Evolutionary conservation across 23 tunicate species (phyloP), one percentile per base, ranked within the genome.

Genomic region (Halocynthia aurantium): DNA sequence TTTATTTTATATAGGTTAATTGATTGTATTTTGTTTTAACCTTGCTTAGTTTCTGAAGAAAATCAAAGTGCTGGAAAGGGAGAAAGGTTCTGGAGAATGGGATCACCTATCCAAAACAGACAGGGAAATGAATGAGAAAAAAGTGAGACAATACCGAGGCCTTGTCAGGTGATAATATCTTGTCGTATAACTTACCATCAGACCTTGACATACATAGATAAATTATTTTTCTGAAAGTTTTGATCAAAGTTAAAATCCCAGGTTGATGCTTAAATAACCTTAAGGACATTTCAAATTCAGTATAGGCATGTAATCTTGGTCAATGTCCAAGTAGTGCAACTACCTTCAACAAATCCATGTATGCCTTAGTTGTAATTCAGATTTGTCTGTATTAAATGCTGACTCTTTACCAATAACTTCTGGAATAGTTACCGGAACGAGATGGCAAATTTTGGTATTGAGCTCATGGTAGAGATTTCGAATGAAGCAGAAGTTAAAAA

Each of bases 391-490:
- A 31, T 31, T 31, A 31, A 31, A 31, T 31, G 44, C 44, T 31
- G 44, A 31, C 44, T 31, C 44, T 31, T 31, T 31, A 31, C 44
- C 44, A 31, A 31, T 31, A 31, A 31, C 49, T 22, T 22, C 57
- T 75, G 5, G 50, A 0, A 8, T 54, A 83, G 86, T 55, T 83
- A 50, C 40, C 75, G 67, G 75, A 76, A 76, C 81, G 53, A 53
- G 12, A 83, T 83, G 86, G 65, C 86, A 55, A 75, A 75, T 55
- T 69, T 75, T 61, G 66, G 81, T 7, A 52, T 83, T 21, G 75
- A 83, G 20, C 19, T 51, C 8, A 54, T 83, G 18, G n/a, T 75
- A 65, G 67, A 83, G 67, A n/a, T 83, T 53, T 65, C 54, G 21
- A 77, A 6, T 6, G 67, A 55, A 20, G 66, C 15, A 8, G 81